Base-by-base conservation (phyloP, 2,888 invertebrate genomes). In the Horisme vitalbata region DNA sequence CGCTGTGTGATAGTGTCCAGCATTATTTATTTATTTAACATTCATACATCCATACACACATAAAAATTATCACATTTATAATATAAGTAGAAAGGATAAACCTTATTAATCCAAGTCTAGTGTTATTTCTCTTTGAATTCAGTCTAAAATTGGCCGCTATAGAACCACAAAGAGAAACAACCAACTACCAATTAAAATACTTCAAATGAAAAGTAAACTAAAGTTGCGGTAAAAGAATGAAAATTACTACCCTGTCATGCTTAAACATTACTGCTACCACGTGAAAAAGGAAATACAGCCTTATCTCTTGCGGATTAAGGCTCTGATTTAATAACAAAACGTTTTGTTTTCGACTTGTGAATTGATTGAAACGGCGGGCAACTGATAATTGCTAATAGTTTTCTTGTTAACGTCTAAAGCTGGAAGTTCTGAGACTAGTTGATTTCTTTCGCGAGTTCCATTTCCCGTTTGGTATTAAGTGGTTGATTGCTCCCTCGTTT, bases 311-410 rank as follows among this genome's bases (percentile, higher is more conserved):
- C 0, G 0, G 0, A 1, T 20, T 55, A 69, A 61, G 47, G 51
- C 34, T 27, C 10, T 45, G 6, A 55, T 55, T 45, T 65, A 75
- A 72, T 75, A 77, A 76, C 68, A 67, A 56, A 56, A 73, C 65
- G 69, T 69, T 71, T 77, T 75, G 74, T 77, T 82, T 78, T 75
- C 73, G 68, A 79, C 73, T 83, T 74, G 76, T 73, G 81, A 84
- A 81, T 81, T 83, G 83, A 83, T 83, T 83, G 83, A 84, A 84
- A 81, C 74, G 77, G 79, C 56, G 73, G 71, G 70, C 74, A 63
- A 65, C 79, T 81, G 81, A 84, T 85, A 84, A 85, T 85, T 82
- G 79, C 79, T 83, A 79, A 83, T 83, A 81, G 83, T 83, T 86
- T 83, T 83, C 85, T 82, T 79, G 84, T 86, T 86, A 83, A 67